These are phyloP conservation scores for Thripadectes ignobilis DNA, from an alignment of 2,797 vertebrate genomes.

Conservation along the genomic window DNA sequence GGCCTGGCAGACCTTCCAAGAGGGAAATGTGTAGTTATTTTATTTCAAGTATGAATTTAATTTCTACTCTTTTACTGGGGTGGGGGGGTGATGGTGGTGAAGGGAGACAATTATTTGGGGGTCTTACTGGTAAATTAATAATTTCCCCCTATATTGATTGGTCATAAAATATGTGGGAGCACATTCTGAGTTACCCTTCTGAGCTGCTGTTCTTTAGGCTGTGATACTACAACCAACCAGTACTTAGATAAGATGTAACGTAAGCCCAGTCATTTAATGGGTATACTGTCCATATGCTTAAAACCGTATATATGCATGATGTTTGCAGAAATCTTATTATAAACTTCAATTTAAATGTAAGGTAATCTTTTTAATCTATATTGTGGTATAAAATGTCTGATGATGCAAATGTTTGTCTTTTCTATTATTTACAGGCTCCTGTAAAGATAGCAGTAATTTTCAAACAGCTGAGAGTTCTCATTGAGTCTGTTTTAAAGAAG, in stretches of 20 bases:
- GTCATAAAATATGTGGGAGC: neutral
- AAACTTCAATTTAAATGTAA: neutral
- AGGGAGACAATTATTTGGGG: neutral
- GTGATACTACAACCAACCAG: neutral
- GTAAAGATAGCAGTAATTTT: slow-evolving; percentile 97
- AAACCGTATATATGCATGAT: neutral
- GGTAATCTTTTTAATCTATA: neutral
- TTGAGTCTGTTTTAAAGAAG: slow-evolving; percentile 91
- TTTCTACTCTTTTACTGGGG: neutral
- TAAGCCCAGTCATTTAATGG: neutral
- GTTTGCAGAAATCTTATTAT: neutral
- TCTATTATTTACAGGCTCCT: slow-evolving; percentile 83
- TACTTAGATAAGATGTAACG: neutral
- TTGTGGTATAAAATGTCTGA: neutral
- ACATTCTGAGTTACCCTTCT: neutral
- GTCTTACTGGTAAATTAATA: neutral
- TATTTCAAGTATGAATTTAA: neutral
- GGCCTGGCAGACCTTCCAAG: neutral
- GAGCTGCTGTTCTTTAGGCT: neutral
- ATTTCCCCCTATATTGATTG: neutral
- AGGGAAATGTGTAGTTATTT: neutral
- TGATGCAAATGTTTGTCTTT: neutral
- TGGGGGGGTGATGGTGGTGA: too few relatives aligned
- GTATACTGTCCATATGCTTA: neutral
- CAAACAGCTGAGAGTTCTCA: slow-evolving; percentile 92